Conservation (phyloP, 2,113 vertebrate species). For the Leptocoma aspasia region DNA sequence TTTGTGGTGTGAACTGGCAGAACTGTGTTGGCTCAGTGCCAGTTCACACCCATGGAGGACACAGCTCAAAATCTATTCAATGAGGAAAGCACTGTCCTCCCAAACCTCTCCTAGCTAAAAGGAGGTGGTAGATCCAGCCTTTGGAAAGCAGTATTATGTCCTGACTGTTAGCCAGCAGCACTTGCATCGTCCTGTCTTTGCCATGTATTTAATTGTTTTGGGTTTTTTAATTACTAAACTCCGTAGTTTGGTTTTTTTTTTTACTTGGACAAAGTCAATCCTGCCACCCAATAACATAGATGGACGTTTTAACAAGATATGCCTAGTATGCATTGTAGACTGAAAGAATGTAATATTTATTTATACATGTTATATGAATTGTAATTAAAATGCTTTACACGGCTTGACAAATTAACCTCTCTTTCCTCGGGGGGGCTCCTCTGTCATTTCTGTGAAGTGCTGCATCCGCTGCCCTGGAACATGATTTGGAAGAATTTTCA, state of each 20-base stretch:
- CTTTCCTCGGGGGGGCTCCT: background rate
- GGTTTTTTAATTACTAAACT: conserved; percentile 27
- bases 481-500: too few relatives aligned
- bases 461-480: background rate
- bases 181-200: background rate
- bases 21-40: background rate
- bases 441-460: background rate
- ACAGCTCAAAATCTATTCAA: background rate
- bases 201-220: background rate
- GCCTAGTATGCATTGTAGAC: conserved; percentile 76
- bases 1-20: background rate
- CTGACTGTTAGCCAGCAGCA: background rate
- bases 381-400: conserved; percentile 85
- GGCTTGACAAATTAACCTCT: conserved; percentile 56
- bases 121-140: background rate
- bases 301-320: conserved; percentile 59
- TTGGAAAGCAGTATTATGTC: background rate
- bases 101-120: background rate
- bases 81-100: background rate
- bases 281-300: conserved; percentile 50
- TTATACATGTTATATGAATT: conserved; percentile 72
- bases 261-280: conserved; percentile 18
- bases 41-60: background rate
- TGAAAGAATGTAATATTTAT: conserved; percentile 79
- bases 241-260: background rate